Evolutionary conservation across 2,797 vertebrate species (phyloP), one percentile per base, ranked within the genome.

Genomic region (Erpetoichthys calabaricus): DNA sequence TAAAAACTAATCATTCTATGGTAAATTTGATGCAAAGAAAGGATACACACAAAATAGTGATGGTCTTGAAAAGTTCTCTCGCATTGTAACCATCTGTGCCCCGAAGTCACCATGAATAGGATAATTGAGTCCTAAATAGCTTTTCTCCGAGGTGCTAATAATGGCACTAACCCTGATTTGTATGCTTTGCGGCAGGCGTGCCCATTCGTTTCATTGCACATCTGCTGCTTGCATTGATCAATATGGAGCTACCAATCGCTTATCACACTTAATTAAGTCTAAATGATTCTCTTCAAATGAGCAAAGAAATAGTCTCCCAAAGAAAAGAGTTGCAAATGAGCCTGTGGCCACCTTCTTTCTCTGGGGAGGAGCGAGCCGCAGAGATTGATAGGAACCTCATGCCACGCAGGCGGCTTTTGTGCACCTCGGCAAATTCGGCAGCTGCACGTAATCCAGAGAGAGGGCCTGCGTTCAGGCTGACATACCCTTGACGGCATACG

Each of bases 211-310:
- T 89, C 84, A 82, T 81, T 80, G 81, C 85, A 85, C 91, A 94
- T 92, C 89, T 94, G 90, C 83, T 79, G 80, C 65, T 74, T 76
- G 74, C 80, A 73, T 80, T 81, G 79, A 78, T 87, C 78, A 84
- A 83, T 85, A 75, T 66, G 62, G 76, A 61, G 75, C 81, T 79
- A 85, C 81, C 85, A 88, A 87, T 84, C 89, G 87, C 82, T 87
- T 88, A 89, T 86, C 86, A 90, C 86, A 91, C 86, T 91, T 86
- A 85, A 91, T 94, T 91, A 92, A 90, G 87, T 82, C 82, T 79
- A 75, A 76, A 87, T 86, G 87, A 80, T 78, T 81, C 83, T 83
- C 74, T 76, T 75, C 83, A 75, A 85, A 83, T 74, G 75, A 83
- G 77, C 73, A 78, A 75, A 76, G 82, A 77, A 78, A 73, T 80